phyloP scores from a whole-genome alignment of 2,888 invertebrate genomes.

The Drosophila anceps region DNA sequence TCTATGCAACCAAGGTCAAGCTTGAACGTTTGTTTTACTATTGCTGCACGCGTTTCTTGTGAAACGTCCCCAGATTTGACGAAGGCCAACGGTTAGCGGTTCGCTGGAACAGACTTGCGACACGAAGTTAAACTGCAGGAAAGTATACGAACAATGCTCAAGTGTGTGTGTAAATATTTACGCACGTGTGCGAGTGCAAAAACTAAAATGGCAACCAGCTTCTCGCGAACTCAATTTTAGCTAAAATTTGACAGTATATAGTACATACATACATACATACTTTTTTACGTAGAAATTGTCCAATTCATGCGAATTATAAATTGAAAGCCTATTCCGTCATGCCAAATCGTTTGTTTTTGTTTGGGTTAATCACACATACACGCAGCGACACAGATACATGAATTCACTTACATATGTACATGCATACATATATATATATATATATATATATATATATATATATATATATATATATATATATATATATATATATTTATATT shows the following conservation, averaged over 20 bases:
- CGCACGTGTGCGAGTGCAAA: conserved; percentile 3
- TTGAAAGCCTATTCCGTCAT: not conserved
- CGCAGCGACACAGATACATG: not conserved
- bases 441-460: not conserved
- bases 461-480: not conserved
- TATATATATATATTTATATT: not conserved
- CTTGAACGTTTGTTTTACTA: conserved; percentile 1
- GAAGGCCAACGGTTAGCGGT: not conserved
- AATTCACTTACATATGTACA: not conserved
- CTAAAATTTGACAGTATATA: too few species aligned
- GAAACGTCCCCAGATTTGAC: not conserved
- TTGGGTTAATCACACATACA: conserved; percentile 25
- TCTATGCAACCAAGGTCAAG: conserved; percentile 22
- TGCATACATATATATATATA: not conserved
- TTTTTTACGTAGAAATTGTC: too few species aligned
- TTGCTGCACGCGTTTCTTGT: not conserved
- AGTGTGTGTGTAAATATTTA: not conserved
- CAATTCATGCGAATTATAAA: not conserved
- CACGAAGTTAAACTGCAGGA: not conserved
- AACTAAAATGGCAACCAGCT: conserved; percentile 1
- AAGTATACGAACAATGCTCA: not conserved
- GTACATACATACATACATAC: too few species aligned
- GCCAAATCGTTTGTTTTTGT: conserved; percentile 35
- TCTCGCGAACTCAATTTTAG: not conserved
- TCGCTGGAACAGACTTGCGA: not conserved